These are phyloP conservation scores for Dolichotis patagonum DNA, from an alignment of 2,113 vertebrate species.

Conservation along the genomic window DNA sequence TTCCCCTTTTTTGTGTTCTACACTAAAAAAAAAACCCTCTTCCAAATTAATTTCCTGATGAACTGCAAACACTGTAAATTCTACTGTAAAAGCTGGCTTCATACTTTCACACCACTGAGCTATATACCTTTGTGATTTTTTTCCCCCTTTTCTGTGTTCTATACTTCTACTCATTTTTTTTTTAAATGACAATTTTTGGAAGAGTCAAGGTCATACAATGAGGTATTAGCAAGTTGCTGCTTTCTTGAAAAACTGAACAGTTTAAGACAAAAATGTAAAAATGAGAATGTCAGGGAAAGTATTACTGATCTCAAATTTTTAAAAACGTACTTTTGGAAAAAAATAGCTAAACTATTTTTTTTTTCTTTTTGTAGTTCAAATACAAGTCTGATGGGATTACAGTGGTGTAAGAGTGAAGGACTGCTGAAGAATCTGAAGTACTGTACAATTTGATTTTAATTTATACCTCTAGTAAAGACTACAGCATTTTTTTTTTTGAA, in stretches of 20 bases:
- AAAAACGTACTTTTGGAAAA: not conserved
- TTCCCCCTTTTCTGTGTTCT: not conserved
- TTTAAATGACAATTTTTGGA: not conserved
- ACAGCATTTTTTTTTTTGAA: not conserved
- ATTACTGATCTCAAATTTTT: not conserved
- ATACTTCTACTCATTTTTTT: not conserved
- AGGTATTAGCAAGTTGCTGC: not conserved
- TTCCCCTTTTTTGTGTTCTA: not conserved
- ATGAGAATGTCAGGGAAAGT: not conserved
- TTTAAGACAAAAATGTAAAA: conserved; percentile 13
- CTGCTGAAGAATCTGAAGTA: conserved; percentile 84
- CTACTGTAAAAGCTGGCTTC: not conserved
- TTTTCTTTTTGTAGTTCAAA: conserved; percentile 86
- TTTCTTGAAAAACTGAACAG: conserved; percentile 30
- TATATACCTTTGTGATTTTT: not conserved
- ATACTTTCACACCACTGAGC: not conserved
- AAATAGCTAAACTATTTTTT: conserved; percentile 70
- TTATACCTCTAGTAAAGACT: conserved; percentile 76
- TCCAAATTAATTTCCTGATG: not conserved
- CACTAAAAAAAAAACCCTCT: too few species aligned
- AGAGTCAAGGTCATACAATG: not conserved
- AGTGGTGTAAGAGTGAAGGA: conserved; percentile 87
- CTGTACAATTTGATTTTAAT: conserved; percentile 63
- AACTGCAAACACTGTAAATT: not conserved
- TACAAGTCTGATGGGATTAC: conserved; percentile 87